Conservation (phyloP, 64 coral and sea anemone species). For the Astreopora myriophthalma region DNA sequence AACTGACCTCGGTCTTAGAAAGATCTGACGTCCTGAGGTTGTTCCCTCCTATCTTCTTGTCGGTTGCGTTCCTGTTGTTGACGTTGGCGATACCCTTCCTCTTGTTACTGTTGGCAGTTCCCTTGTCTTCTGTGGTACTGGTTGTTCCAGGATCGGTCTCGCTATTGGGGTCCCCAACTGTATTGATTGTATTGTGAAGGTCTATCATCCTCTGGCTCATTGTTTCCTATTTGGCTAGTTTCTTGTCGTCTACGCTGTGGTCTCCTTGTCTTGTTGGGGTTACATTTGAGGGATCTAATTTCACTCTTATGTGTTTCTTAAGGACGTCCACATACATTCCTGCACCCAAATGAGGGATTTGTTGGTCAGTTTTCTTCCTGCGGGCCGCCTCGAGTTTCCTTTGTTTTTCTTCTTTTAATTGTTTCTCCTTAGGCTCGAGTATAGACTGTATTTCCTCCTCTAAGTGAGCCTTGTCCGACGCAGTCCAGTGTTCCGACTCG, state of each 20-base stretch:
- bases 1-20: background rate
- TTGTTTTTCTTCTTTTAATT: slow-evolving; percentile 29
- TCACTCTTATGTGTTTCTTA: slow-evolving; percentile 35
- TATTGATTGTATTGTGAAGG: background rate
- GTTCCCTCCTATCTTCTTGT: background rate
- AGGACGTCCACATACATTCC: slow-evolving; percentile 29
- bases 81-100: background rate
- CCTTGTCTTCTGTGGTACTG: background rate
- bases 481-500: slow-evolving; percentile 18
- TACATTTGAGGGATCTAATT: slow-evolving; percentile 8
- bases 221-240: background rate
- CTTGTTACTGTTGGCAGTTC: slow-evolving; percentile 6
- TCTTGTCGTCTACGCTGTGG: background rate
- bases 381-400: slow-evolving; percentile 9
- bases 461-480: slow-evolving; percentile 8
- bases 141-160: background rate
- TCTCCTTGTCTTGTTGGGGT: slow-evolving; percentile 17
- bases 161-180: background rate
- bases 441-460: slow-evolving; percentile 42
- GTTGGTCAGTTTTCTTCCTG: slow-evolving; percentile 23
- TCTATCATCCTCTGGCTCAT: background rate
- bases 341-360: background rate
- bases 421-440: slow-evolving; percentile 23
- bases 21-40: background rate
- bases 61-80: background rate